Conservation (phyloP, 2,113 vertebrate genomes). For the Cyphomyrus plagiostoma region DNA sequence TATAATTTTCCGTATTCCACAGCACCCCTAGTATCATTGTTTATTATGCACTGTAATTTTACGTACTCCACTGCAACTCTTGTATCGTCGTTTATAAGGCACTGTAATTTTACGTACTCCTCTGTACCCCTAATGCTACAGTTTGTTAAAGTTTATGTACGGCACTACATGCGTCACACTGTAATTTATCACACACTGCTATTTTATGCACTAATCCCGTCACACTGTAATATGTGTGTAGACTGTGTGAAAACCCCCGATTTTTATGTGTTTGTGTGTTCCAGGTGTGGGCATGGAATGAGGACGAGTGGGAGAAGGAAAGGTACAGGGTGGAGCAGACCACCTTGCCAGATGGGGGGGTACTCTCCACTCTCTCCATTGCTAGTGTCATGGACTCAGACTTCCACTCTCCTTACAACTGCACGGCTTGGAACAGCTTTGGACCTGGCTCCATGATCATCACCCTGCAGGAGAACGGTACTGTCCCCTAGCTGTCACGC, state of each 20-base stretch:
- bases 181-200: background rate
- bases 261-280: slow-evolving; percentile 19
- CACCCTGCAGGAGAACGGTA: slow-evolving; percentile 77
- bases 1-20: background rate
- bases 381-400: slow-evolving; percentile 87
- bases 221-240: background rate
- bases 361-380: slow-evolving; percentile 89
- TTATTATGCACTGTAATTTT: background rate
- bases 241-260: background rate
- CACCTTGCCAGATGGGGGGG: slow-evolving; percentile 61
- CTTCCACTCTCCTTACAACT: slow-evolving; percentile 93
- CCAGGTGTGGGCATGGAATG: slow-evolving; percentile 94
- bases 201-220: background rate
- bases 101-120: background rate
- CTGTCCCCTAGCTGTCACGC: background rate
- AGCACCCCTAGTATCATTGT: background rate
- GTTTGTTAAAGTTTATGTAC: background rate
- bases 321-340: slow-evolving; percentile 87
- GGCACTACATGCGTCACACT: background rate
- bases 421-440: slow-evolving; percentile 90
- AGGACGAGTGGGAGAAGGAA: slow-evolving; percentile 87
- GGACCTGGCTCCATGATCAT: slow-evolving; percentile 90
- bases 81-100: background rate
- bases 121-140: background rate
- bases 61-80: background rate